Evolutionary conservation across 92 coral and sea anemone genomes (phyloP), one percentile per base, ranked within the genome.

Genomic region (Ricordea florida): DNA sequence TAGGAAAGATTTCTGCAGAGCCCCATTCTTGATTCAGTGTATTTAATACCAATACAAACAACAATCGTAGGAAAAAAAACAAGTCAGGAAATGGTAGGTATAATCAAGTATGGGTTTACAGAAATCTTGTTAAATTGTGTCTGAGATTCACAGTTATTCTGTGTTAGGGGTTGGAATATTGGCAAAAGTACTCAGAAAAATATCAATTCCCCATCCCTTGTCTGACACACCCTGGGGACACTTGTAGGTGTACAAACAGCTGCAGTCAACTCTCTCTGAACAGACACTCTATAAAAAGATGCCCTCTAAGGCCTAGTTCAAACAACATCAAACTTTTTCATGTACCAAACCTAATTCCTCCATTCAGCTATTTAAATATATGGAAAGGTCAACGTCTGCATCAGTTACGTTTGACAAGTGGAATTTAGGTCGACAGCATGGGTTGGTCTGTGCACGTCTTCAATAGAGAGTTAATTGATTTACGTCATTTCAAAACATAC

Each of bases 101-200:
- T 17, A 47, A 47, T 47, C 55, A 47, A 47, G 55, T 47, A 47
- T 47, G 55, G 55, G 55, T 47, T n/a, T 47, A 29, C 55, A 47
- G 55, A 47, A 47, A 47, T 17, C 2, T n/a, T 47, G 24, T 47
- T 47, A 17, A 47, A 47, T 17, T 47, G 20, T 47, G 55, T 47
- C 55, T 47, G 55, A 47, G 55, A 47, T 17, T 47, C 55, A 47
- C 55, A 47, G 55, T 47, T 18, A 47, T n/a, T 47, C 24, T 47
- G 55, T 17, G n/a, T 17, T 47, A 16, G 25, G 55, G 26, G 24
- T 17, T 47, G 55, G 24, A 47, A 47, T 14, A n/a, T n/a, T n/a
- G n/a, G n/a, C n/a, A n/a, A n/a, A n/a, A n/a, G n/a, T n/a, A n/a
- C n/a, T n/a, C n/a, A n/a, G n/a, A n/a, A n/a, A n/a, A n/a, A n/a